Evolutionary conservation across 2,888 invertebrate species (phyloP).

Genomic region (Drosophila birchii): DNA sequence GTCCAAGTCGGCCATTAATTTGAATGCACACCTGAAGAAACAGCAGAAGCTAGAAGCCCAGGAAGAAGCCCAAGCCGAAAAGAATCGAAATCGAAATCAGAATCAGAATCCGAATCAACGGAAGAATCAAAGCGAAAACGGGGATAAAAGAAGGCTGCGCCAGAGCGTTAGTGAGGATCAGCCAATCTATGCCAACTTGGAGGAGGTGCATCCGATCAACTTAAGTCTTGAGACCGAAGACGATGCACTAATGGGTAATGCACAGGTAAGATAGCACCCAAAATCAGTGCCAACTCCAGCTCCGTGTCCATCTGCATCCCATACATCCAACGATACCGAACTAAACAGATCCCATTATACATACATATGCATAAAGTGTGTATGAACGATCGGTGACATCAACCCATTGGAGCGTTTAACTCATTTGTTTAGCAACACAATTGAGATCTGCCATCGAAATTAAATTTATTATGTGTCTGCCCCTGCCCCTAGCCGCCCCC

Average conservation of each 20-base stretch:
- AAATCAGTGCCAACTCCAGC: conserved; percentile 32
- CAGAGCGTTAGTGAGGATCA: conserved; percentile 53
- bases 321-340: conserved; percentile 31
- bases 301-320: conserved; percentile 50
- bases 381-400: conserved; percentile 26
- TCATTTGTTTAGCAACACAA: conserved; percentile 46
- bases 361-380: background rate
- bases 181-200: conserved; percentile 66
- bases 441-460: conserved; percentile 52
- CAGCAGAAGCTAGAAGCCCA: conserved; percentile 57
- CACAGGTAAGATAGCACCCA: conserved; percentile 60
- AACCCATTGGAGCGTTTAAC: conserved; percentile 26
- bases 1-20: conserved; percentile 71
- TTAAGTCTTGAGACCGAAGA: conserved; percentile 49
- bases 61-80: background rate
- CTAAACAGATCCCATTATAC: conserved; percentile 30
- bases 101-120: conserved; percentile 15
- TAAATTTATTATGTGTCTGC: conserved; percentile 61
- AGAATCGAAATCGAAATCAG: conserved; percentile 18
- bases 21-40: conserved; percentile 63
- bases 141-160: conserved; percentile 18
- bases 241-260: conserved; percentile 71
- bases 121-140: conserved; percentile 12
- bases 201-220: conserved; percentile 42
- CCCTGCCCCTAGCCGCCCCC: conserved; percentile 24